Evolutionary conservation across 92 coral and sea anemone genomes (phyloP).

Genomic region (Pocillopora meandrina): DNA sequence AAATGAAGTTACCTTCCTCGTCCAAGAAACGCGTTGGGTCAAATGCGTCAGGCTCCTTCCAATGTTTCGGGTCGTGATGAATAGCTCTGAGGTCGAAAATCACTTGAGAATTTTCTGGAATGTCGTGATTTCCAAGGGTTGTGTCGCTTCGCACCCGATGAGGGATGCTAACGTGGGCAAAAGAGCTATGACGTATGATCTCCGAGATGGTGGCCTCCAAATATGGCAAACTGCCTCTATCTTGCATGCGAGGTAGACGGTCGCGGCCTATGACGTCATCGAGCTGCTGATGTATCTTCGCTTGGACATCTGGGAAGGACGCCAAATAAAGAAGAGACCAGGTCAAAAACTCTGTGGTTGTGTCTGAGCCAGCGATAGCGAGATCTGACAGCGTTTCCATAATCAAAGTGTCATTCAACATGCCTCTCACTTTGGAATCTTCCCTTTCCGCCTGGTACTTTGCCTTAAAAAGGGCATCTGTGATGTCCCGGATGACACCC

Average conservation of each 20-base stretch:
- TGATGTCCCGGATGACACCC: slow-evolving; percentile 54
- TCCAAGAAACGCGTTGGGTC: slow-evolving; percentile 78
- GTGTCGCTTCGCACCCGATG: slow-evolving; percentile 57
- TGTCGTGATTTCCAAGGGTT: slow-evolving; percentile 42
- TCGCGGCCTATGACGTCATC: slow-evolving; percentile 62
- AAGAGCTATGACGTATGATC: slow-evolving; percentile 54
- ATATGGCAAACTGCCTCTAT: slow-evolving; percentile 57
- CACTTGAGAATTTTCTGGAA: slow-evolving; percentile 72
- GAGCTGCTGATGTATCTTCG: slow-evolving; percentile 50
- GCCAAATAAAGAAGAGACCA: slow-evolving; percentile 69
- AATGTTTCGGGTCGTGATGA: slow-evolving; percentile 74
- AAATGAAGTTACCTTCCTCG: slow-evolving; percentile 42
- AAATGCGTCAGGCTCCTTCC: slow-evolving; percentile 76
- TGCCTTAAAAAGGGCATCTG: slow-evolving; percentile 68
- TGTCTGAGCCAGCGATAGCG: slow-evolving; percentile 60
- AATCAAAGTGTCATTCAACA: slow-evolving; percentile 48
- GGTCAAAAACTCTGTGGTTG: slow-evolving; percentile 52
- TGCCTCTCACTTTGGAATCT: slow-evolving; percentile 21
- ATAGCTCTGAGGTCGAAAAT: slow-evolving; percentile 78
- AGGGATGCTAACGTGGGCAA: slow-evolving; percentile 46
- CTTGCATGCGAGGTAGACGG: slow-evolving; percentile 42
- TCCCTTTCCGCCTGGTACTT: slow-evolving; percentile 44
- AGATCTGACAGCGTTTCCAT: slow-evolving; percentile 54
- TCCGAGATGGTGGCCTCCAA: slow-evolving; percentile 61
- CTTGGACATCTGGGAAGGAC: slow-evolving; percentile 64